Evolutionary conservation across 2,797 vertebrate species (phyloP), one percentile per base, ranked within the genome.

Genomic region (Gastrophryne carolinensis): DNA sequence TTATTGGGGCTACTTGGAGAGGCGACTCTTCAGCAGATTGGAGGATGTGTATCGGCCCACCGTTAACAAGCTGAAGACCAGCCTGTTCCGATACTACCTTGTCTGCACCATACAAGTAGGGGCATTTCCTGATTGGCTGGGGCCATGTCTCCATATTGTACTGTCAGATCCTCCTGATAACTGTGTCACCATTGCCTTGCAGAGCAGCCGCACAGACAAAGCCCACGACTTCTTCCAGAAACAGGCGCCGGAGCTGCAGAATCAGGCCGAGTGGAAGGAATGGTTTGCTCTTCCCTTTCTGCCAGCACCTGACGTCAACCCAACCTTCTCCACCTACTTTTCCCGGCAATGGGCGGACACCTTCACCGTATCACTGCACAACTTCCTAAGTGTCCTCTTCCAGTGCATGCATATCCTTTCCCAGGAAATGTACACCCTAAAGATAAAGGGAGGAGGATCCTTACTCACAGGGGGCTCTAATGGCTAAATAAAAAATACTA

Each of bases 321-420:
- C 94, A 1, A 84, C 87, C 68, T 98, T 99, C 1, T 90, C 93
- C 2, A 91, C 93, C 0, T 98, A 98, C 87, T 98, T 99, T 85
- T 94, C 96, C 0, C 93, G 96, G 32, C 97, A 98, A 68, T 99
- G 97, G 98, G 90, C 94, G 0, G 98, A 99, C 87, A 98, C 96
- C 0, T 99, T 99, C 87, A 91, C 98, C 0, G 95, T 99, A 39
- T 99, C 98, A 0, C 91, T 99, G 81, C 96, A 98, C 88, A 99
- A 99, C 90, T 99, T 99, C 84, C 90, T 99, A 79, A 98, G 96
- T 0, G 95, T 98, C 52, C 91, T 99, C 13, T 98, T 99, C 88
- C 96, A 96, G 89, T 98, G 95, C 80, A 95, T 99, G 95, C 98
- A 99, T 99, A 99, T 98, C 96, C 95, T 97, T 90, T 75, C 72